Conservation (phyloP, 2,113 vertebrate species). For the Arizona elegans region DNA sequence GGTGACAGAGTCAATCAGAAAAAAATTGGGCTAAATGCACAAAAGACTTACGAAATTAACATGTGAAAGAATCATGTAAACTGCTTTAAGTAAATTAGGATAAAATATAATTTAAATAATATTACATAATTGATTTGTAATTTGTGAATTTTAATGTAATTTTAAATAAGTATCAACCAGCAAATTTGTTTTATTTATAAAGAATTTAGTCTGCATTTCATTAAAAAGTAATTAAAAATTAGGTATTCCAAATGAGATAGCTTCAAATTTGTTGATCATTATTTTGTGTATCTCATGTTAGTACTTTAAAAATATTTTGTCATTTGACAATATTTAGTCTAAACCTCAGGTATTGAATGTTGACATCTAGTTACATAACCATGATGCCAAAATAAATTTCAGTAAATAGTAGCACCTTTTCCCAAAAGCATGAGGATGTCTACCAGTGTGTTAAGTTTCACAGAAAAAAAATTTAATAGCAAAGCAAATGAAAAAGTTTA, state of each 20-base stretch:
- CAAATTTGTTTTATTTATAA: not conserved
- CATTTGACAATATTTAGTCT: not conserved
- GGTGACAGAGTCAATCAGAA: not conserved
- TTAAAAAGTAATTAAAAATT: not conserved
- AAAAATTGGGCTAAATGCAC: not conserved
- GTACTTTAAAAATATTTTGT: not conserved
- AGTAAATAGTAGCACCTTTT: slow-evolving; percentile 52
- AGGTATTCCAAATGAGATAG: not conserved
- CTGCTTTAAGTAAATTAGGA: not conserved
- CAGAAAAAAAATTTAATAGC: not conserved
- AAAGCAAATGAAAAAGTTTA: slow-evolving; percentile 28
- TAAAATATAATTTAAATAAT: not conserved
- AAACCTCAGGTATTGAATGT: not conserved
- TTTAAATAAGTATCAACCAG: not conserved
- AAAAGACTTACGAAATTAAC: not conserved
- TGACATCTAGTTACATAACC: slow-evolving; percentile 13
- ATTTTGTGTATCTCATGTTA: not conserved
- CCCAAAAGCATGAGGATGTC: slow-evolving; percentile 47
- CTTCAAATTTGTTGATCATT: not conserved
- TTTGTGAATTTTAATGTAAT: not conserved
- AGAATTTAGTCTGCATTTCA: not conserved
- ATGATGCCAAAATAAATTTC: slow-evolving; percentile 36
- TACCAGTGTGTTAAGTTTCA: slow-evolving; percentile 33
- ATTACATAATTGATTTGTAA: not conserved
- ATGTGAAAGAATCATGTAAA: not conserved